Conservation (phyloP, 2,797 vertebrate genomes). For the Morelia viridis region DNA sequence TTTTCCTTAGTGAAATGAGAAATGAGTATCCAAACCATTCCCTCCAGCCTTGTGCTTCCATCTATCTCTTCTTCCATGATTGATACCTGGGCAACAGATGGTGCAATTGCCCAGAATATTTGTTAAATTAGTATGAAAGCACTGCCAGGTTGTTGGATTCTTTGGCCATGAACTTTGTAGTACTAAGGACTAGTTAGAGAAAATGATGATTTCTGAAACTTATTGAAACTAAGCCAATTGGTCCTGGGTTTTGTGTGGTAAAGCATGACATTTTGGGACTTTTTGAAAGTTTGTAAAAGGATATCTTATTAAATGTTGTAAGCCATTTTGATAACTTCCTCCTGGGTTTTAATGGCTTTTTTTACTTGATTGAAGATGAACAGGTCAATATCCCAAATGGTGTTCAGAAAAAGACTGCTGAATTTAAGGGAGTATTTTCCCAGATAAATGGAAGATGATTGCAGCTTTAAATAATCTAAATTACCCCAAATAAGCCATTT, state of each 20-base stretch:
- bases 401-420: not conserved
- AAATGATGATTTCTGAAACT: not conserved
- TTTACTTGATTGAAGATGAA: not conserved
- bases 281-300: not conserved
- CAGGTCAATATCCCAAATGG: not conserved
- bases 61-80: slow-evolving; percentile 27
- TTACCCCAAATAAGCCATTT: not conserved
- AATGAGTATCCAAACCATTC: slow-evolving; percentile 8
- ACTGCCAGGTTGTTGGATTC: slow-evolving; percentile 3
- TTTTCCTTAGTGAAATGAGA: not conserved
- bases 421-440: not conserved
- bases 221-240: not conserved
- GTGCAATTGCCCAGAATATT: slow-evolving; percentile 8
- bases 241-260: not conserved
- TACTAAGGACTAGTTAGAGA: not conserved
- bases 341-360: not conserved
- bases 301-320: not conserved
- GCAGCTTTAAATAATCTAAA: not conserved
- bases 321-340: not conserved
- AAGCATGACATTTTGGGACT: not conserved
- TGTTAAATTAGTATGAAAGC: slow-evolving; percentile 5
- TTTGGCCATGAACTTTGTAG: not conserved
- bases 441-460: not conserved
- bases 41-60: slow-evolving; percentile 1
- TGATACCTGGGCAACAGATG: slow-evolving; percentile 19